Base-by-base conservation (phyloP, 2,888 invertebrate species). In the Torymus auratus region DNA sequence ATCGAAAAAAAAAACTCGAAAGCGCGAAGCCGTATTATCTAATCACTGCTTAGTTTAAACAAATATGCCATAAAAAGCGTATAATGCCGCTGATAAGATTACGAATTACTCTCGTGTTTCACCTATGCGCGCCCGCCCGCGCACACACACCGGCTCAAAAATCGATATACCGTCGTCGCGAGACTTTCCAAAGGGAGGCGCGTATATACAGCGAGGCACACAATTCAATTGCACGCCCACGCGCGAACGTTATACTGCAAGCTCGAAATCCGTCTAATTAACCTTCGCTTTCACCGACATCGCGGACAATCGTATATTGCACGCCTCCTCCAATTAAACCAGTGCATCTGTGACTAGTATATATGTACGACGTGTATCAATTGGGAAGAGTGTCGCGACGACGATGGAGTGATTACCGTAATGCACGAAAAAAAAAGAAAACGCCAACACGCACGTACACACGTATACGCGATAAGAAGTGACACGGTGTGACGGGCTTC, bases 41-140 rank as follows among this genome's bases (percentile, higher is more conserved):
- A 71, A 78, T 71, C 78, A 13, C 4, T 13, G 20, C 14, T 77
- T 28, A 15, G n/a, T 41, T 28, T 28, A 15, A 65, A 56, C 52
- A 70, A 70, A 58, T 17, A 14, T 13, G 15, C 62, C 17, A 0
- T 41, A 41, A 62, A 55, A 77, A 20, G 10, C 55, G 20, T 14
- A 50, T 41, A 41, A n/a, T 52, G 5, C 62, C 61, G 17, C 50
- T 17, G 76, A 77, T 77, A 77, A 77, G 69, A 70, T 77, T 58
- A 12, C 20, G 12, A 28, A 28, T 28, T 28, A 28, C 28, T 28
- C 28, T 28, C 28, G 28, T 28, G 62, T 53, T 61, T 12, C 61
- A 15, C 28, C 55, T 28, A 28, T 28, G 28, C 28, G 28, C 28
- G 28, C 28, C 28, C 28, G 7, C 28, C 28, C 28, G 7, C 28